phyloP scores from a whole-genome alignment of 2,888 invertebrate genomes.

The Orthosia gracilis region DNA sequence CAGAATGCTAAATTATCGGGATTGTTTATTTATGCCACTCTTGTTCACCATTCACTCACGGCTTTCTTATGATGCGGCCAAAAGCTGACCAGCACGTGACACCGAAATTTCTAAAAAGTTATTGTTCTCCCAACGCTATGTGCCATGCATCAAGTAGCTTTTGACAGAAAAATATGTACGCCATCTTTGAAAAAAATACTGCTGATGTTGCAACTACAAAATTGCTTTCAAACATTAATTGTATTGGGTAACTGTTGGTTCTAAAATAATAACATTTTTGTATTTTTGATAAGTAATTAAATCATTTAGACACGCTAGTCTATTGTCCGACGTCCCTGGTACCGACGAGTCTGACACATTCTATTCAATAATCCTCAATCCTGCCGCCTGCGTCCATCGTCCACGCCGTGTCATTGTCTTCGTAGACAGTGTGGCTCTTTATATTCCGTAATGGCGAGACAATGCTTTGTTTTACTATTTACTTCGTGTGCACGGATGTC shows the following conservation, averaged over 20 bases:
- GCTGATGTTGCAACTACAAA: constrained; percentile 40
- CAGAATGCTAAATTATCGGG: constrained; percentile 68
- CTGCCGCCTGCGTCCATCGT: constrained; percentile 37
- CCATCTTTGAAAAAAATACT: not conserved
- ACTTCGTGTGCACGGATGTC: constrained; percentile 61
- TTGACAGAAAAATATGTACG: not conserved
- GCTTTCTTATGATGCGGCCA: constrained; percentile 61
- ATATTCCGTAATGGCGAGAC: constrained; percentile 61
- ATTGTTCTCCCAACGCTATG: constrained; percentile 41
- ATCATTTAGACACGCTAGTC: constrained; percentile 52
- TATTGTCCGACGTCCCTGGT: constrained; percentile 65
- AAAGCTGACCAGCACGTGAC: constrained; percentile 61
- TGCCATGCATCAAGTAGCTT: not conserved
- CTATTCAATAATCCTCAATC: constrained; percentile 64
- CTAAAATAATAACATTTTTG: constrained; percentile 46
- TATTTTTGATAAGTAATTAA: constrained; percentile 51
- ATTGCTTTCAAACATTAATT: constrained; percentile 32
- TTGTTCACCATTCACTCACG: constrained; percentile 59
- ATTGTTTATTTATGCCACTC: constrained; percentile 68
- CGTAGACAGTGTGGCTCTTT: constrained; percentile 66
- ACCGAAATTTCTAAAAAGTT: constrained; percentile 58
- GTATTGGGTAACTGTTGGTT: constrained; percentile 41
- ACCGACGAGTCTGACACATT: constrained; percentile 67
- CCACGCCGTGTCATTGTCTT: constrained; percentile 64
- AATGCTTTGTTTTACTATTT: constrained; percentile 66